These are phyloP conservation scores for Enteromius mattozi DNA, from an alignment of 2,797 vertebrate genomes.

Conservation along the genomic window DNA sequence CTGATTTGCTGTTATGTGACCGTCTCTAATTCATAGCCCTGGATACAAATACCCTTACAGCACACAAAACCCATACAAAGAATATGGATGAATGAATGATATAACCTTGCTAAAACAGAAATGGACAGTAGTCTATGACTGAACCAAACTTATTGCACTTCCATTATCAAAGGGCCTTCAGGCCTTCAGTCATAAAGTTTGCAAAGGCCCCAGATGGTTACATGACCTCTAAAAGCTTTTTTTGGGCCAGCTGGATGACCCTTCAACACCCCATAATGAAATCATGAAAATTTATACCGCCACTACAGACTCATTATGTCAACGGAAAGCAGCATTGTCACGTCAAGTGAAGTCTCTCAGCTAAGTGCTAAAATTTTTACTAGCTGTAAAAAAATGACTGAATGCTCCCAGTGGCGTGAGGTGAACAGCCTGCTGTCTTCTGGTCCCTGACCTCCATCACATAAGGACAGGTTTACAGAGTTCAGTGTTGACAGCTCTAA, in stretches of 20 bases:
- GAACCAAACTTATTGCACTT: conserved; percentile 27
- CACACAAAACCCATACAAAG: background rate
- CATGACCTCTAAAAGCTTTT: conserved; percentile 46
- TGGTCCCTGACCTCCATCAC: conserved; percentile 41
- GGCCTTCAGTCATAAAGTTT: conserved; percentile 35
- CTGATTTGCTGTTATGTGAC: background rate
- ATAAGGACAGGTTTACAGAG: conserved; percentile 38
- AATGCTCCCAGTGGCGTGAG: background rate
- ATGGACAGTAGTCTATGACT: conserved; percentile 36
- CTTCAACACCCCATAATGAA: background rate
- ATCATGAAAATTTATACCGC: background rate
- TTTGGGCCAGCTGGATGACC: conserved; percentile 5
- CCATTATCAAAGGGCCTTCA: conserved; percentile 1
- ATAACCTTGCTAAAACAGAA: conserved; percentile 47
- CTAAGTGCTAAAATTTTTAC: background rate
- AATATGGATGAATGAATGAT: conserved; percentile 6
- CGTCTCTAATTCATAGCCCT: background rate
- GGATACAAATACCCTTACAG: background rate
- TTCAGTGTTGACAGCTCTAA: conserved; percentile 33
- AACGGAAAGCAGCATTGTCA: conserved; percentile 11
- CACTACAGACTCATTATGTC: background rate
- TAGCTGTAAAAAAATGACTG: conserved; percentile 26
- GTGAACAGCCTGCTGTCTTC: conserved; percentile 7
- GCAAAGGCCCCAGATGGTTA: conserved; percentile 45
- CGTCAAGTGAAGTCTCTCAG: background rate